Evolutionary conservation across 2,888 invertebrate genomes (phyloP).

Genomic region (Stenodera caucasica): DNA sequence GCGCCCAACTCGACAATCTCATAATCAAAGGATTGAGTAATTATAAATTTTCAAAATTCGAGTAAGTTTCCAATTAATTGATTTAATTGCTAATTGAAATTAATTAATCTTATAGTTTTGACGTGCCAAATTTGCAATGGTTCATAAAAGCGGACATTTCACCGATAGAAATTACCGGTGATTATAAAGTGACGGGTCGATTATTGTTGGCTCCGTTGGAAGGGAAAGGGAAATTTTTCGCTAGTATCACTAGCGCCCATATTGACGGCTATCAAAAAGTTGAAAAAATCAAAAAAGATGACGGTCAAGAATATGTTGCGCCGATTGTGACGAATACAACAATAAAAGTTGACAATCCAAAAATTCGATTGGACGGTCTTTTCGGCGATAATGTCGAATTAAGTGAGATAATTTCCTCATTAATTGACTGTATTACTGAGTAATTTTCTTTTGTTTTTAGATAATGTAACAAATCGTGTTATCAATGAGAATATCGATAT

Average conservation of each 20-base stretch:
- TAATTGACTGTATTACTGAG: not conserved
- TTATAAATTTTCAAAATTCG: constrained; percentile 50
- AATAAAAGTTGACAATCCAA: constrained; percentile 24
- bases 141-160: not conserved
- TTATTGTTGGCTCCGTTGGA: constrained; percentile 39
- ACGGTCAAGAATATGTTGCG: constrained; percentile 5
- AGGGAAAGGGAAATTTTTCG: constrained; percentile 2
- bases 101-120: not conserved
- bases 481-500: constrained; percentile 50
- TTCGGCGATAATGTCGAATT: constrained; percentile 39
- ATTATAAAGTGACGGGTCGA: constrained; percentile 56
- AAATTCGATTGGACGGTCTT: constrained; percentile 35
- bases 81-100: not conserved
- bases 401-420: constrained; percentile 15
- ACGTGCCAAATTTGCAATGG: constrained; percentile 34
- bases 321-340: constrained; percentile 9
- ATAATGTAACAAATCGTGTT: constrained; percentile 40
- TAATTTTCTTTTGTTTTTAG: constrained; percentile 11
- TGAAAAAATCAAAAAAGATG: not conserved
- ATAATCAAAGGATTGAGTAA: constrained; percentile 57
- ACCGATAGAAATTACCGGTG: constrained; percentile 8
- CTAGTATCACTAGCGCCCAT: not conserved
- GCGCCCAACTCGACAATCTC: constrained; percentile 57
- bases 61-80: not conserved
- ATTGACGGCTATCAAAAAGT: constrained; percentile 4